A percentile compares a stretch with the other conserved stretches of the same genome.
phyloP scores from a whole-genome alignment of 2,888 invertebrate genomes.

The Plutella xylostella region DNA sequence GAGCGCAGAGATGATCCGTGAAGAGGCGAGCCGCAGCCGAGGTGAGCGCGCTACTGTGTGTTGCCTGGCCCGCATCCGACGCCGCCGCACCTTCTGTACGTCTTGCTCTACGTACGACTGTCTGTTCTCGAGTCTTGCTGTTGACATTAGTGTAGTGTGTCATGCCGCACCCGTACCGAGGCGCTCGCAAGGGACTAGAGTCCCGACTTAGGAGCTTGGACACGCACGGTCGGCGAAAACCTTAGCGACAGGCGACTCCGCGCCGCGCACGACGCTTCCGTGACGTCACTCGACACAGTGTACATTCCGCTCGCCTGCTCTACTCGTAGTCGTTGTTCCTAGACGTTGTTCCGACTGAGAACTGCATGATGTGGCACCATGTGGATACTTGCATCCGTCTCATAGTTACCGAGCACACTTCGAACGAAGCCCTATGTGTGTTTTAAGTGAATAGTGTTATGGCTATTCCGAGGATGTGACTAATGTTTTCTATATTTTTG shows the following conservation, averaged over 20 bases:
- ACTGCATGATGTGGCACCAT: constrained; percentile 59
- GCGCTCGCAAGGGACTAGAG: constrained; percentile 49
- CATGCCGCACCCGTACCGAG: constrained; percentile 52
- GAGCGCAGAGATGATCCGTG: constrained; percentile 10
- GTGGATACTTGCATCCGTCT: constrained; percentile 48
- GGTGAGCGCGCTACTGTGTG: constrained; percentile 16
- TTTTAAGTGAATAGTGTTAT: constrained; percentile 17
- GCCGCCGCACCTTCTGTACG: constrained; percentile 47
- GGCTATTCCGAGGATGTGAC: too few relatives aligned
- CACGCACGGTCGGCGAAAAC: constrained; percentile 46
- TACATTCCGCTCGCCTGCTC: constrained; percentile 54
- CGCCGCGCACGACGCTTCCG: constrained; percentile 48
- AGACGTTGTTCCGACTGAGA: constrained; percentile 38
- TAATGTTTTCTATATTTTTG: constrained; percentile 19
- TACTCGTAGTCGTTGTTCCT: constrained; percentile 45
- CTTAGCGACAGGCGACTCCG: constrained; percentile 51
- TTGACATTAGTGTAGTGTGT: constrained; percentile 62
- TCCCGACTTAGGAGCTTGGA: constrained; percentile 48
- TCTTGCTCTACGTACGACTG: constrained; percentile 58
- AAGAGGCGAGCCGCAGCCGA: constrained; percentile 19
- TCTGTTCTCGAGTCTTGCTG: constrained; percentile 60
- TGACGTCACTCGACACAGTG: constrained; percentile 49
- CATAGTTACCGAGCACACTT: constrained; percentile 43
- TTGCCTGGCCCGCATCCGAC: constrained; percentile 22
- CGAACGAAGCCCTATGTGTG: constrained; percentile 40